Base-by-base conservation (phyloP, 1,140 invertebrate species). In the Antheraea mylitta region DNA sequence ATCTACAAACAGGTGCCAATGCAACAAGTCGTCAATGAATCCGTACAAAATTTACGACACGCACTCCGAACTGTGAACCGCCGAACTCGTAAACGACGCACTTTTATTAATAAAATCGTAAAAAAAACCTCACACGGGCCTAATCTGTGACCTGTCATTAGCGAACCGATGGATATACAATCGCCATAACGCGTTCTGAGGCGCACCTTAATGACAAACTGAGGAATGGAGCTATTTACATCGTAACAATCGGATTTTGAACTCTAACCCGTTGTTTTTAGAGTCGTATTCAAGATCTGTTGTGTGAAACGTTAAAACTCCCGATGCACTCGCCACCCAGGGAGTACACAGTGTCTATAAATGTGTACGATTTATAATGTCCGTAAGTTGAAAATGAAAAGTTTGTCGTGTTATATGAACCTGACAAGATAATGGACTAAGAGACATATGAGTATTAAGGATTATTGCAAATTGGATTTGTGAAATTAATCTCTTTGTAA, bases 281-380 rank as follows among this genome's bases (percentile, higher is more conserved):
- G 16, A 13, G 45, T 61, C 19, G 6, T 13, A 61, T 8, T 10
- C 22, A 0, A 60, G 18, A 30, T 61, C 9, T 4, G 13, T 10
- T 7, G 38, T 11, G 8, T 8, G 38, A 11, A 11, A 42, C 7
- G 4, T 61, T 9, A 61, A 61, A 61, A 8, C 30, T 3, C 10
- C 9, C 30, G 10, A 19, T 22, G 11, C 60, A 67, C 53, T 67
- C 73, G 75, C 84, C 84, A 86, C 84, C 84, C 84, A 86, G 73
- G 77, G 79, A 76, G 82, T 62, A 66, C 73, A 73, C 76, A 71
- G 75, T 69, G 74, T 72, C 78, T 79, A 85, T 85, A 86, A 86
- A 84, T 83, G 84, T 75, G 67, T 74, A 81, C 82, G 78, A 83
- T 86, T 86, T 86, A 86, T 77, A 81, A 79, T 77, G 70, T 77